Evolutionary conservation across 2,797 vertebrate genomes (phyloP).

Genomic region (Hyperoplus lanceolatus): DNA sequence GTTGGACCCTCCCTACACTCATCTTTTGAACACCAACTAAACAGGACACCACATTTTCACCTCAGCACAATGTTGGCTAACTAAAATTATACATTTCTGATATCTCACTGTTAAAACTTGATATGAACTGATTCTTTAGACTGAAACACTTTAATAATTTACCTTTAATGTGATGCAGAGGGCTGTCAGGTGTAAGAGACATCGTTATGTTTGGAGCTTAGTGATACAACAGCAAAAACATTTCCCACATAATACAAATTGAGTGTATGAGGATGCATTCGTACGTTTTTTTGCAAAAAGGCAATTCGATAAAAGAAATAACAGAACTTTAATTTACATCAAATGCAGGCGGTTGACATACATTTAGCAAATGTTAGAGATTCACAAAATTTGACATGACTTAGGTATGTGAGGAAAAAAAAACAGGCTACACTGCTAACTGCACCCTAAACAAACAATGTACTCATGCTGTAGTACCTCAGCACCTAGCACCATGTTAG

Average conservation of each 20-base stretch:
- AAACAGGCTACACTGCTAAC: background rate
- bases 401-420: background rate
- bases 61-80: background rate
- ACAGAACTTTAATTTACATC: slow-evolving; percentile 40
- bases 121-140: slow-evolving; percentile 2
- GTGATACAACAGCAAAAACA: slow-evolving; percentile 22
- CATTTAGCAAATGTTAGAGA: slow-evolving; percentile 29
- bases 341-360: slow-evolving; percentile 38
- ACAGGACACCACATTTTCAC: background rate
- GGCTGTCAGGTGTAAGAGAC: slow-evolving; percentile 23
- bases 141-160: slow-evolving; percentile 19
- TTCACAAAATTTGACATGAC: slow-evolving; percentile 20
- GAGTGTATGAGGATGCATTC: slow-evolving; percentile 13
- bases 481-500: slow-evolving; percentile 57
- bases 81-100: background rate
- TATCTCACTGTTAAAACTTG: background rate
- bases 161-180: slow-evolving; percentile 46
- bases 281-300: slow-evolving; percentile 30
- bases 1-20: background rate
- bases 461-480: slow-evolving; percentile 41
- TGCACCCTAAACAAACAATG: slow-evolving; percentile 22
- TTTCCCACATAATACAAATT: slow-evolving; percentile 30
- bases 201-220: slow-evolving; percentile 9
- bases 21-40: background rate
- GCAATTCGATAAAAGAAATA: slow-evolving; percentile 49